phyloP scores from a whole-genome alignment of 2,113 vertebrate genomes.

The human region GRCh38 chr7:32130001-32130500 shows the following conservation, averaged over 20 bases:
- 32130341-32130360: background rate
- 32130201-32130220: background rate
- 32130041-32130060: background rate
- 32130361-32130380: background rate
- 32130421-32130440: background rate
- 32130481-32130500: background rate
- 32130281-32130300: background rate
- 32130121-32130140: slow-evolving; percentile 17
- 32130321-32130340: background rate
- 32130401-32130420: background rate
- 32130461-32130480: background rate
- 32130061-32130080: background rate
- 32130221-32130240: background rate
- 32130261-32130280: background rate
- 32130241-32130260: background rate
- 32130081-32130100: background rate
- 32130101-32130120: background rate
- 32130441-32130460: background rate
- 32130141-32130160: background rate
- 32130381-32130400: background rate
- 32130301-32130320: background rate
- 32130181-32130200: background rate
- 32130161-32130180: background rate
- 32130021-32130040: background rate
- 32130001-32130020: background rate